Evolutionary conservation across 2,113 vertebrate species (phyloP).

Genomic region (Scartelaos histophorus): DNA sequence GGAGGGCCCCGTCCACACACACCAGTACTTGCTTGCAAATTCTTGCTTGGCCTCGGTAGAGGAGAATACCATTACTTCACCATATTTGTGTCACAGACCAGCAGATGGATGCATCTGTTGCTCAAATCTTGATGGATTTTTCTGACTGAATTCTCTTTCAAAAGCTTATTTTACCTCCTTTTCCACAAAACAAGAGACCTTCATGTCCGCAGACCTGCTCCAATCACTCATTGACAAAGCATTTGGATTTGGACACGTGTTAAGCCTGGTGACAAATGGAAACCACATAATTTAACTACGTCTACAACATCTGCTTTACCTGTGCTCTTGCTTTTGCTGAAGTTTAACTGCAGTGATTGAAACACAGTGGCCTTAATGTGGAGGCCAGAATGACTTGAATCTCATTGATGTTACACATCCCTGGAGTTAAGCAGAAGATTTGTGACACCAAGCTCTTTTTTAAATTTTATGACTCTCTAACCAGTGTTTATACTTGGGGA

Average conservation of each 20-base stretch:
- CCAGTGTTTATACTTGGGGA: too few relatives aligned
- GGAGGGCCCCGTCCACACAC: conserved; percentile 10
- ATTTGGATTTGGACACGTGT: conserved; percentile 35
- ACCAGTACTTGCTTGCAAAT: conserved; percentile 13
- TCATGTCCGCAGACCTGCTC: conserved; percentile 42
- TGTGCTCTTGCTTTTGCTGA: too few relatives aligned
- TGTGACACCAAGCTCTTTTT: too few relatives aligned
- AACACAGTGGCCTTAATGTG: too few relatives aligned
- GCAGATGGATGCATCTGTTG: conserved; percentile 76
- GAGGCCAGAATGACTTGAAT: too few relatives aligned
- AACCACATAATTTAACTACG: conserved; percentile 4
- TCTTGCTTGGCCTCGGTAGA: conserved; percentile 53
- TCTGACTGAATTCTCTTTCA: conserved; percentile 65
- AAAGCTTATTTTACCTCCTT: conserved; percentile 52
- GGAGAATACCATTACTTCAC: conserved; percentile 67
- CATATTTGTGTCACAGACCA: conserved; percentile 59
- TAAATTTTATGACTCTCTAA: too few relatives aligned
- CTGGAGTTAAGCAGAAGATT: too few relatives aligned
- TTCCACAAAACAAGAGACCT: conserved; percentile 25
- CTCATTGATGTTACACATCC: too few relatives aligned
- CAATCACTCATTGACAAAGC: conserved; percentile 60
- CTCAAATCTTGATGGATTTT: conserved; percentile 78
- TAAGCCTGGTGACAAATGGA: conserved; percentile 52
- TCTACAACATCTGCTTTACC: too few relatives aligned
- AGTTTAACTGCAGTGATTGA: too few relatives aligned